Base-by-base conservation (phyloP, 2,888 invertebrate genomes). In the Drosophila nigritarsus region DNA sequence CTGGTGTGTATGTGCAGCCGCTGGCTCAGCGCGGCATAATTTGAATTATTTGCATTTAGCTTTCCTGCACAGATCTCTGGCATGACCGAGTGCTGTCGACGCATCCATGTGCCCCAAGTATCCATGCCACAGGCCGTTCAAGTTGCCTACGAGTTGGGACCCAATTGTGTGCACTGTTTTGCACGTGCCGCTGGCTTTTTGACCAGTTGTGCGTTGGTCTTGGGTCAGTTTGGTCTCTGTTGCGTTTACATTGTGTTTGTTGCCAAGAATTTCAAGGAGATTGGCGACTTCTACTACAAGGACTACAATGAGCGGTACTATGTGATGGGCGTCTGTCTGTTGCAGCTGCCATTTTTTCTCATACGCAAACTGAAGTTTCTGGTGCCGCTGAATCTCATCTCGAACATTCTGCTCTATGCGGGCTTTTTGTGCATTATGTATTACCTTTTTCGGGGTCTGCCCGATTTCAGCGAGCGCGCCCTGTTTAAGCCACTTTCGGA, bases 191-290 rank as follows among this genome's bases (percentile, higher is more conserved):
- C 85, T 0, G 68, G 83, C 27, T 8, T 76, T 8, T 94, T 95
- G 89, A 95, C 97, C 79, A 96, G 97, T 91, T 94, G 95, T 91
- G 96, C 97, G 91, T 94, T 97, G 61, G 96, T 98, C 65, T 94
- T 98, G 59, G 99, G 99, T 91, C 95, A 99, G 93, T 94, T 98
- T 83, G 99, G 99, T 13, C 98, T 99, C 92, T 99, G 99, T 93
- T 98, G 98, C 93, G 98, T 99, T 0, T 99, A 99, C 93, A 95
- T 98, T 69, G 97, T 98, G 9, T 99, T 99, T 92, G 97, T 99
- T 29, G 95, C 98, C 1, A 96, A 95, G 80, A 98, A 97, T 92
- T 90, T 97, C 1, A 95, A 96, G 91, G 96, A 96, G 94, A 96
- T 97, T 2, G 94, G 96, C 2, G 95, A 96, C 80, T 92, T 91